phyloP scores from a whole-genome alignment of 2,113 vertebrate genomes.

The Collichthys lucidus region DNA sequence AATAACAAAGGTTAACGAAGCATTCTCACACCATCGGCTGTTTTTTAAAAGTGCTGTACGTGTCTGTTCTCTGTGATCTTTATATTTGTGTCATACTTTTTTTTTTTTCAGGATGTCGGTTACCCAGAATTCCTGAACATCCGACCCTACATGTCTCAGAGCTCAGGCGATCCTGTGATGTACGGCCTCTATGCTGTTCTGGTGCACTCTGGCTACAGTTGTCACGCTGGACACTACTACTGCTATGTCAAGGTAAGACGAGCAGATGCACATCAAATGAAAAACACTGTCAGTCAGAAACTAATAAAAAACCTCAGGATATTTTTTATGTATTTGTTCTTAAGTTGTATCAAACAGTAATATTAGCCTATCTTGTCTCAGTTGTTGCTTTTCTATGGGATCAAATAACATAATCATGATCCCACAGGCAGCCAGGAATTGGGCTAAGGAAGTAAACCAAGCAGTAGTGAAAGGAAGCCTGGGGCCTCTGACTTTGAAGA shows the following conservation, averaged over 20 bases:
- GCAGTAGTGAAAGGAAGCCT: too few species aligned
- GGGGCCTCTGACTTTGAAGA: too few species aligned
- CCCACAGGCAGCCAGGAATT: too few species aligned
- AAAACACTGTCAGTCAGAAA: neutral
- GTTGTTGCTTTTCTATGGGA: too few species aligned
- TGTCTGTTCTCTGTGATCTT: neutral
- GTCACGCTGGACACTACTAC: conserved; percentile 96
- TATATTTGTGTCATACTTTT: neutral
- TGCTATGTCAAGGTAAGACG: conserved; percentile 93
- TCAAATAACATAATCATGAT: too few species aligned
- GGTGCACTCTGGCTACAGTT: conserved; percentile 96
- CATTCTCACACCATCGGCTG: neutral
- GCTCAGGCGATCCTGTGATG: conserved; percentile 86
- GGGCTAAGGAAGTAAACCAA: too few species aligned
- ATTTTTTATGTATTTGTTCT: too few species aligned
- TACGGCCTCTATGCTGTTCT: conserved; percentile 95
- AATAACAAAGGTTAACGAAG: conserved; percentile 90
- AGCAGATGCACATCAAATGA: neutral
- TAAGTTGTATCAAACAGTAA: too few species aligned
- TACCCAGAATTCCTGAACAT: conserved; percentile 94
- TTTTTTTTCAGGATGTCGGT: conserved; percentile 87
- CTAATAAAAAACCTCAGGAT: too few species aligned
- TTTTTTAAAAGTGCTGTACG: neutral
- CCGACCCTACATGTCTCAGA: conserved; percentile 95
- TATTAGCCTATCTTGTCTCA: too few species aligned